Conservation (phyloP, 2,888 invertebrate genomes). For the Reticulitermes lucifugus region DNA sequence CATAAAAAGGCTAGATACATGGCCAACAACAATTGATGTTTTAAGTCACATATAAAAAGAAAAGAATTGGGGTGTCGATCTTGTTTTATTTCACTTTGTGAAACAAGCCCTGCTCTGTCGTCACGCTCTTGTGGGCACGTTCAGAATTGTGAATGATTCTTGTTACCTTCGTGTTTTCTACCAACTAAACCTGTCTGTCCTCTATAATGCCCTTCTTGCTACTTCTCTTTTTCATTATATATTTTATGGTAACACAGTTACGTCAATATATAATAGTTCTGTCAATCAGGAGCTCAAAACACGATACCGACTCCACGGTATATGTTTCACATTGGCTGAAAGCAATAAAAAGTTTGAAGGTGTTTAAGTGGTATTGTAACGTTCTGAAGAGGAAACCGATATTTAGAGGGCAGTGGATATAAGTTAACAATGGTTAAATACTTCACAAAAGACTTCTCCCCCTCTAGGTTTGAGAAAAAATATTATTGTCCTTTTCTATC, state of each 20-base stretch:
- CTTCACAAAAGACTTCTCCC: constrained; percentile 2
- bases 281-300: constrained; percentile 12
- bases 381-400: constrained; percentile 10
- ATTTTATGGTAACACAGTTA: not conserved
- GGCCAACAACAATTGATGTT: not conserved
- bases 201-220: not conserved
- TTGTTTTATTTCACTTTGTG: not conserved
- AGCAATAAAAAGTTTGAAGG: not conserved
- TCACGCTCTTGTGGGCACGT: constrained; percentile 4
- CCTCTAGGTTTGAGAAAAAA: not conserved
- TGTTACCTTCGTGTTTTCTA: not conserved
- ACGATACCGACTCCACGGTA: not conserved
- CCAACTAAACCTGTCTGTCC: constrained; percentile 9
- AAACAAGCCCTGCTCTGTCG: constrained; percentile 1
- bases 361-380: constrained; percentile 17
- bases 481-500: not conserved
- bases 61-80: not conserved
- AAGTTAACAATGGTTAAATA: constrained; percentile 13
- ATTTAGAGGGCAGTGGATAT: constrained; percentile 10
- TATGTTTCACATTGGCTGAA: not conserved
- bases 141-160: constrained; percentile 13
- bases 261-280: constrained; percentile 20
- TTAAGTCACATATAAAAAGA: not conserved
- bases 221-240: not conserved
- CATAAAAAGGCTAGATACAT: not conserved